Percentiles rank a stretch among this genome's conserved stretches.
Evolutionary conservation across 2,888 invertebrate genomes (phyloP).

Genomic region (Mythimna impura): DNA sequence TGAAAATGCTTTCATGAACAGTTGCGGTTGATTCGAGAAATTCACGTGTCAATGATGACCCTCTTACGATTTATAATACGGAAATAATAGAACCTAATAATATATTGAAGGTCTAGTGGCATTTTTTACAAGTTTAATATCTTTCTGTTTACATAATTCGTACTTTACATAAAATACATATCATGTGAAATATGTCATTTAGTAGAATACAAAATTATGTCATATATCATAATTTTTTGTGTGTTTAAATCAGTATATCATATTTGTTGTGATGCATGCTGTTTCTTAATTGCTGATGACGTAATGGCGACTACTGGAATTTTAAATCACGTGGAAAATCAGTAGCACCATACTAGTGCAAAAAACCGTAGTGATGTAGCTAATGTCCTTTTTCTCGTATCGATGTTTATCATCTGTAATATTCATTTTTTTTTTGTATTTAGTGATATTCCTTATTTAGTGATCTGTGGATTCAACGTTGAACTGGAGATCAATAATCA

Average conservation of each 20-base stretch:
- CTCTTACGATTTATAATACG: slow-evolving; percentile 23
- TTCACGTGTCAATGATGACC: slow-evolving; percentile 26
- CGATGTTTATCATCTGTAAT: slow-evolving; percentile 1
- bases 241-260: slow-evolving; percentile 19
- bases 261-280: slow-evolving; percentile 6
- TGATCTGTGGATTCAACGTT: no score
- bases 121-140: slow-evolving; percentile 40
- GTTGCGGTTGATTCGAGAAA: slow-evolving; percentile 20
- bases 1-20: slow-evolving; percentile 18
- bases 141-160: slow-evolving; percentile 21
- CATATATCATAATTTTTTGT: slow-evolving; percentile 20
- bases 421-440: no score
- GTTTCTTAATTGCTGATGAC: slow-evolving; percentile 9
- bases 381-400: not conserved
- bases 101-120: slow-evolving; percentile 48
- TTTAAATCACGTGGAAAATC: not conserved
- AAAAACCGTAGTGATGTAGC: not conserved
- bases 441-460: no score
- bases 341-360: not conserved
- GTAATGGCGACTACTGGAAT: slow-evolving; percentile 13
- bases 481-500: no score
- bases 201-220: slow-evolving; percentile 25
- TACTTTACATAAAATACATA: slow-evolving; percentile 52
- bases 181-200: slow-evolving; percentile 28
- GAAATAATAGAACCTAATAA: slow-evolving; percentile 42